A percentile compares a stretch with the other conserved stretches of the same genome.
These are phyloP conservation scores for Iguana delicatissima DNA, from an alignment of 2,797 vertebrate species.

Conservation along the genomic window DNA sequence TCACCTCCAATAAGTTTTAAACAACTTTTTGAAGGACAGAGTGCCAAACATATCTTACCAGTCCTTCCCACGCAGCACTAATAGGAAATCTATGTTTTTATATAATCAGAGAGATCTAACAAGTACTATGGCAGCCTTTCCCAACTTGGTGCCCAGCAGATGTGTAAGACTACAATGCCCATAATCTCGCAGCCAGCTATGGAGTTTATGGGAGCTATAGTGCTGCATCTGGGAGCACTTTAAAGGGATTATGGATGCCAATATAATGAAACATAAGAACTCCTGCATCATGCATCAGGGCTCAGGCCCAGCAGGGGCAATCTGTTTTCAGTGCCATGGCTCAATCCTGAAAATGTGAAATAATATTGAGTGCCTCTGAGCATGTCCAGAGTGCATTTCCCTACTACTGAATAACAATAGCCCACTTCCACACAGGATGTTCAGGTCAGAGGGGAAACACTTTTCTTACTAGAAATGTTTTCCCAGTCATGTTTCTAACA, in stretches of 20 bases:
- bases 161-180: background rate
- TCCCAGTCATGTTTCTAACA: constrained; percentile 8
- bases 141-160: background rate
- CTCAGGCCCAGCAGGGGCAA: background rate
- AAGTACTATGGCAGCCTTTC: background rate
- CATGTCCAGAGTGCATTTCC: constrained; percentile 11
- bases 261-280: background rate
- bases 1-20: background rate
- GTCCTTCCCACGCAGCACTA: background rate
- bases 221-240: too few relatives aligned
- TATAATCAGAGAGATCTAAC: background rate
- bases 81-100: background rate
- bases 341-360: constrained; percentile 28
- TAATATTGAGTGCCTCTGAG: constrained; percentile 19
- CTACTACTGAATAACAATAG: constrained; percentile 22
- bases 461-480: constrained; percentile 22
- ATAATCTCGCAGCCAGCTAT: too few relatives aligned
- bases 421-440: constrained; percentile 9
- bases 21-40: background rate
- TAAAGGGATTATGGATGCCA: background rate
- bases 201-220: too few relatives aligned
- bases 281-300: constrained; percentile 1
- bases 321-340: constrained; percentile 25
- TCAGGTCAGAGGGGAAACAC: constrained; percentile 24
- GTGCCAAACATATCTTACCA: background rate